Evolutionary conservation across 1,140 invertebrate species (phyloP), one percentile per base, ranked within the genome.

Genomic region (Phymorhynchus buccinoides): DNA sequence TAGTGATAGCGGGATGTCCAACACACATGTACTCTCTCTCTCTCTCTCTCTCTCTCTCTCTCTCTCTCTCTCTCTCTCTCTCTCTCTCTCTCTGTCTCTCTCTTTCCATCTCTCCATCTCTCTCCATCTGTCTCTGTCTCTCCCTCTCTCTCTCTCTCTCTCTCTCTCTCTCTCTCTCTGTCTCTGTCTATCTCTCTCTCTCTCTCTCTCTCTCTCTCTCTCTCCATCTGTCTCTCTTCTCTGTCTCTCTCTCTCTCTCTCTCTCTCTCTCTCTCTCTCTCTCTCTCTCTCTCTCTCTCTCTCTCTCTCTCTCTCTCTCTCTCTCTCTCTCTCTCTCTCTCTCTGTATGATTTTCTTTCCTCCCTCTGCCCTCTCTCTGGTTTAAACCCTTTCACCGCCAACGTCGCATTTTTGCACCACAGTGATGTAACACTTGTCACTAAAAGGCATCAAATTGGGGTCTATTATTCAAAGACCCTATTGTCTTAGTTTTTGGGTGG

Each of bases 271-370:
- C 52, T 27, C 7, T 56, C 52, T 56, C 52, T 75, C 27, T 35
- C 35, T 75, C 71, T 75, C 71, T 75, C 27, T 75, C 30, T 14
- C 75, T 39, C 41, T 39, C 35, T 75, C 71, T 30, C 35, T 75
- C 1, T 75, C 18, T 35, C 1, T 3, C 75, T 16, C 1, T 35
- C 18, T 75, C 14, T 75, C 14, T 32, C 39, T 80, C 42, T 80
- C 78, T 48, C 32, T 78, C 0, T 78, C 75, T 78, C 39, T 78
- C 32, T 16, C 75, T 16, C 3, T 22, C 6, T 18, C 75, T 39
- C n/a, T 78, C 35, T n/a, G 32, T 78, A 3, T 1, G 1, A 3
- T 80, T 44, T 80, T 44, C 27, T 4, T 30, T 80, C 16, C 48
- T 52, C 48, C 48, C 48, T 52, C 2, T 18, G 12, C 48, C 22